Base-by-base conservation (phyloP, 2,113 vertebrate genomes). In the Melanerpes formicivorus region DNA sequence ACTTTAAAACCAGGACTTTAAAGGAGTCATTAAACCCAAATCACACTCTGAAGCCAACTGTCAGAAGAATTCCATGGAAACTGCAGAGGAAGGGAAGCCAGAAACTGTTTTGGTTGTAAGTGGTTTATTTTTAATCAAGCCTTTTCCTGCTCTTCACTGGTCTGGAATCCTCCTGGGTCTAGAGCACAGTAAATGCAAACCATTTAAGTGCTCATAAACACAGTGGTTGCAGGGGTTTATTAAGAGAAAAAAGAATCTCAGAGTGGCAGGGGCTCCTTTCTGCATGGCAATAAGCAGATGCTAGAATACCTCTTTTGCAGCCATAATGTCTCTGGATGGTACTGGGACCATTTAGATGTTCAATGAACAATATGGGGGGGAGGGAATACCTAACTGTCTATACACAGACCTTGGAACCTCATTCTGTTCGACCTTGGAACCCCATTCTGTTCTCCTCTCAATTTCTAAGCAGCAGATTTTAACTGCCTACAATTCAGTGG, bases 151-250 rank as follows among this genome's bases (percentile, higher is more conserved):
- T 90, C 65, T 71, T 92, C 55, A 81, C 69, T 70, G 65, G 6
- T 77, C 88, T 92, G 50, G 95, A 96, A 94, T 96, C 95, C 90
- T 92, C 60, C 26, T 16, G 73, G 86, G 52, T 84, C 55, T 88
- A 95, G 79, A 96, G 79, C 12, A 94, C 30, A 90, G 40, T 93
- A 96, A 95, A 96, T 91, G 94, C 82, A 96, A 96, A 95, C 80
- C 78, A 95, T 11, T 94, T 94, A 97, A 95, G 81, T 65, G 73
- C 71, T 96, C 84, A 96, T 95, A 95, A 97, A 97, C 71, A 85
- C 65, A 89, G 71, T 48, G 77, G 70, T 93, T 95, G 64, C 8
- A 87, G 80, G 75, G 69, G 25, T 94, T 93, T 93, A 84, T 90
- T n/a, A n/a, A 34, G 32, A 71, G 32, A 18, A 46, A 13, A 25